Percentiles rank a stretch among this genome's conserved stretches.
Conservation (phyloP, 92 coral and sea anemone genomes). For the Diadumene lineata region DNA sequence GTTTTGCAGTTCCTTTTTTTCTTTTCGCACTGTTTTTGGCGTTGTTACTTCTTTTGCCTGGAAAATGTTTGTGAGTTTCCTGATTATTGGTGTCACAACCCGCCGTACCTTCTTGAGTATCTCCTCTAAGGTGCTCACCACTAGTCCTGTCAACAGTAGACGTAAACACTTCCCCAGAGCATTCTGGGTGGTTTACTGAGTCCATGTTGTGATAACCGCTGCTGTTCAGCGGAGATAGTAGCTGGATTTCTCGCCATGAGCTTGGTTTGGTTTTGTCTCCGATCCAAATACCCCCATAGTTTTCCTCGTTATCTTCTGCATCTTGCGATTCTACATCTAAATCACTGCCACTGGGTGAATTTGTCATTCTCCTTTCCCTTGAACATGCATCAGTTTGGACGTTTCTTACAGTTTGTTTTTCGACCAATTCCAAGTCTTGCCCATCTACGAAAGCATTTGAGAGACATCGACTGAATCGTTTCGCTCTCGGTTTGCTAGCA, state of each 20-base stretch:
- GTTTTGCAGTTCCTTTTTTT: too few species aligned
- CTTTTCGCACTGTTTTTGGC: neutral
- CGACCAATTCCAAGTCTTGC: too few species aligned
- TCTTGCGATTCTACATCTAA: neutral
- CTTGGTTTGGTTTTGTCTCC: neutral
- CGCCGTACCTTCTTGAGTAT: too few species aligned
- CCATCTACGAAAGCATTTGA: neutral
- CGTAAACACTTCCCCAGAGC: neutral
- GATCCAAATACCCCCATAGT: neutral
- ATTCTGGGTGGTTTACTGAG: neutral
- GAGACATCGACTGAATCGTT: neutral
- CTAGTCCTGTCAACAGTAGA: too few species aligned
- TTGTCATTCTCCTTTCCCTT: neutral
- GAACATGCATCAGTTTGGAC: too few species aligned
- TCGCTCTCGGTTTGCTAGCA: neutral
- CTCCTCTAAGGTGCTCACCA: too few species aligned
- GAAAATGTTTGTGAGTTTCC: neutral
- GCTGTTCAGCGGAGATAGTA: neutral
- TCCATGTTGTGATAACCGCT: neutral
- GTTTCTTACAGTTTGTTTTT: too few species aligned
- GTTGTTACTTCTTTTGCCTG: neutral
- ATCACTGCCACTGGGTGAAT: neutral
- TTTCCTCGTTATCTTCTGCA: neutral
- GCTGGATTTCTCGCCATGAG: neutral
- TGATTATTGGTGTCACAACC: too few species aligned